Base-by-base conservation (phyloP, 2,113 vertebrate species). In the Lasiurus cinereus region DNA sequence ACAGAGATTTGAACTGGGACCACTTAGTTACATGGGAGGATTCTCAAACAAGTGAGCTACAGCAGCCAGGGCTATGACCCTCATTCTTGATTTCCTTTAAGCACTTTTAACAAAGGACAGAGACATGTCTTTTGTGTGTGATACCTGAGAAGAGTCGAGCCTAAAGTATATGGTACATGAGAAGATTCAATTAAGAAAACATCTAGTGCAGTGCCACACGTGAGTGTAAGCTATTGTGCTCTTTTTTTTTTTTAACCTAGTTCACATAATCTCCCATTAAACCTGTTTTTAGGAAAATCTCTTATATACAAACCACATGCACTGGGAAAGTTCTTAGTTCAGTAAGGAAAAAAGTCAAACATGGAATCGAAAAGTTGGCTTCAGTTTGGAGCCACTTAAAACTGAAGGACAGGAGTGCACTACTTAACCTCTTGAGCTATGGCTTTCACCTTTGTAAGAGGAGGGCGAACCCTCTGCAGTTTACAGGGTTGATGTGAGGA, bases 181-280 rank as follows among this genome's bases (percentile, higher is more conserved):
- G 18, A 76, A 80, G 10, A 54, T 72, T 74, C 43, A 36, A 29
- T 22, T 5, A 74, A 83, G 79, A 11, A 27, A 54, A 21, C 13
- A 6, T 22, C 19, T 82, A 0, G 0, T 13, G 12, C 0, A 31
- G 21, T 3, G 21, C 18, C 24, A 0, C 0, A 0, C 8, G 6
- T 2, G 15, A 36, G n/a, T 39, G 15, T 31, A 13, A 72, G 21
- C 14, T 21, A 10, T 24, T 6, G 2, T 21, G 29, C 9, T n/a
- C 39, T 52, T 7, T 36, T 31, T 36, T 79, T 43, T 52, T 31
- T 46, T 4, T 2, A 56, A 33, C 87, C 11, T 59, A 2, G 33
- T 79, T 85, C 2, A 2, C 5, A 50, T 66, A 0, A 2, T 33
- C 59, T 77, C 62, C 18, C 24, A 72, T 1, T 11, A 14, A 43